A percentile compares a stretch with the other conserved stretches of the same genome.
Conservation (phyloP, 2,888 invertebrate genomes). For the Drosophila longiperda region DNA sequence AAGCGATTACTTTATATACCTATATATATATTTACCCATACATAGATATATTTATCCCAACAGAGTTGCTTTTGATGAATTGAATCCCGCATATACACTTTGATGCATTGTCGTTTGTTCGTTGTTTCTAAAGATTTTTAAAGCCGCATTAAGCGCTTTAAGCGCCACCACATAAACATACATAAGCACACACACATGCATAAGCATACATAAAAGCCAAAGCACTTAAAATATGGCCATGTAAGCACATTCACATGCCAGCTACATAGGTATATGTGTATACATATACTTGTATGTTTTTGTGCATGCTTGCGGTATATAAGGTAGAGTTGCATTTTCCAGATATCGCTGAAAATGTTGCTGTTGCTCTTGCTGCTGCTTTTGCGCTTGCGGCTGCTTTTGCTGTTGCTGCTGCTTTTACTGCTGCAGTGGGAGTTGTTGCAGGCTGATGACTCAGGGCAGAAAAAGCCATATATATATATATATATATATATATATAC, state of each 20-base stretch:
- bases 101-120: slow-evolving; percentile 10
- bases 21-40: background rate
- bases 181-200: background rate
- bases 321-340: slow-evolving; percentile 53
- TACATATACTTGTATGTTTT: background rate
- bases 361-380: slow-evolving; percentile 13
- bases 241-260: slow-evolving; percentile 45
- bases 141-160: slow-evolving; percentile 78
- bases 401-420: slow-evolving; percentile 15
- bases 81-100: slow-evolving; percentile 41
- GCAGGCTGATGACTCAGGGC: slow-evolving; percentile 54
- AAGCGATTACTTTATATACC: background rate
- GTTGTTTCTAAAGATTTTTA: slow-evolving; percentile 56
- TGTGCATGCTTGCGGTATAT: slow-evolving; percentile 7
- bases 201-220: slow-evolving; percentile 19
- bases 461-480: slow-evolving; percentile 13
- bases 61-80: slow-evolving; percentile 47
- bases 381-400: background rate
- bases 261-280: background rate
- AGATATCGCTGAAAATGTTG: slow-evolving; percentile 45
- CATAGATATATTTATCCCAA: slow-evolving; percentile 1
- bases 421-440: slow-evolving; percentile 33
- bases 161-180: slow-evolving; percentile 31
- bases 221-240: slow-evolving; percentile 75
- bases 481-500: slow-evolving; percentile 5